Percentiles rank a stretch among this genome's conserved stretches.
Evolutionary conservation across 2,113 vertebrate species (phyloP).

Genomic region (Mola mola): DNA sequence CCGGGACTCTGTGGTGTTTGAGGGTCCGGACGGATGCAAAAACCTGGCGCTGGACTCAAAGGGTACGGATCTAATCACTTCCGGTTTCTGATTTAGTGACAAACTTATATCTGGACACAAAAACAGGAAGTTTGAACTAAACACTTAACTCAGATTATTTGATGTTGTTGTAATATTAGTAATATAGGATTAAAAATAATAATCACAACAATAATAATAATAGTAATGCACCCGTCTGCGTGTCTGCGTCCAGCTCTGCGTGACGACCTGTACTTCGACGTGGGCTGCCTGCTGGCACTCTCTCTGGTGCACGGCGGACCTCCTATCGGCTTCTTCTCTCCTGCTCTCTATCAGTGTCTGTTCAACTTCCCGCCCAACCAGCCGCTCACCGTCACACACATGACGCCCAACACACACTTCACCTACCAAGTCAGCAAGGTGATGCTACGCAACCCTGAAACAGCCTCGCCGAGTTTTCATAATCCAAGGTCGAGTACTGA

Average conservation of each 20-base stretch:
- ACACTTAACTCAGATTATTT: too few relatives aligned
- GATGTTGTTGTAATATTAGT: too few relatives aligned
- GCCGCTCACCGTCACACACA: constrained; percentile 61
- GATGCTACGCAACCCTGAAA: too few relatives aligned
- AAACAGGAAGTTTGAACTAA: too few relatives aligned
- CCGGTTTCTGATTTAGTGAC: too few relatives aligned
- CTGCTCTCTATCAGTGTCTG: constrained; percentile 85
- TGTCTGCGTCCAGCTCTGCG: constrained; percentile 72
- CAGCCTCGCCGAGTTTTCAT: too few relatives aligned
- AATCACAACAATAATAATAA: too few relatives aligned
- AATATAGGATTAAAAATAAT: too few relatives aligned
- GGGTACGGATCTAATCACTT: constrained; percentile 65
- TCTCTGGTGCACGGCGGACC: constrained; percentile 88
- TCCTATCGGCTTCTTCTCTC: constrained; percentile 88
- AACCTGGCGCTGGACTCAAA: constrained; percentile 75
- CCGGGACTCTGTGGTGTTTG: constrained; percentile 73
- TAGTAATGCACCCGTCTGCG: too few relatives aligned
- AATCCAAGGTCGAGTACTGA: too few relatives aligned
- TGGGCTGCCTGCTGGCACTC: constrained; percentile 85
- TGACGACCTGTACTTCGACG: constrained; percentile 84
- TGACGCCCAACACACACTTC: constrained; percentile 64
- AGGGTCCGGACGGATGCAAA: constrained; percentile 72
- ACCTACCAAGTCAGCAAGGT: constrained; percentile 50
- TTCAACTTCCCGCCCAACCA: constrained; percentile 75
- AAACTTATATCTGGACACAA: too few relatives aligned